Base-by-base conservation (phyloP, 2,888 invertebrate species). In the Azorinus chamasolen region DNA sequence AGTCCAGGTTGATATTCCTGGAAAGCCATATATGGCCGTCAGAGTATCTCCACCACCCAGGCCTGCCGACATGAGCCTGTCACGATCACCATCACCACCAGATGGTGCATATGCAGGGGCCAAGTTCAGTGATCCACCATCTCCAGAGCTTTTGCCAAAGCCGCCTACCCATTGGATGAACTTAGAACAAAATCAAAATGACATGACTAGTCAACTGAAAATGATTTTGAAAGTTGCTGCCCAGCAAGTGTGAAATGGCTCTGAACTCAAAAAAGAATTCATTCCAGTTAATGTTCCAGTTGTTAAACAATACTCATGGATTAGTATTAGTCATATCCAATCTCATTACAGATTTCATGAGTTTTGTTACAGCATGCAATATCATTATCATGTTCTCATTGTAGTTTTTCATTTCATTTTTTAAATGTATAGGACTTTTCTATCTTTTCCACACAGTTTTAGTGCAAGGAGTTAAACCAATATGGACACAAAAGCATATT, bases 71-170 rank as follows among this genome's bases (percentile, higher is more conserved):
- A 25, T 61, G 39, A 48, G 20, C 8, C 27, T 69, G 25, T 75
- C 74, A 27, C 54, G 81, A 53, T 78, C 81, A n/a, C 78, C 72
- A 53, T 81, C 81, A 18, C 81, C 81, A 37, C 69, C 69, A 48
- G 81, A 68, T 22, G 72, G 54, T 77, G 88, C 88, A 50, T 93
- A 93, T 79, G 96, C 96, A 83, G 96, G 95, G 91, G 96, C 96
- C 92, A 96, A 96, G 93, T 97, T 96, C 94, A 96, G 96, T 90
- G 96, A 96, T 86, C 96, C 97, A 65, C 97, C 97, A 59, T 95
- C 96, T 70, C 96, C 97, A 51, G 95, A 95, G 87, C 95, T 95
- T 81, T 94, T 97, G 90, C 97, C 97, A 73, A 96, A 95, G 92
- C 97, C 97, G 88, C 97, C 97, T 73, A 95, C 95, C 83, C 96